Conservation (phyloP, 2,113 vertebrate species). For the Bathybates hornii region DNA sequence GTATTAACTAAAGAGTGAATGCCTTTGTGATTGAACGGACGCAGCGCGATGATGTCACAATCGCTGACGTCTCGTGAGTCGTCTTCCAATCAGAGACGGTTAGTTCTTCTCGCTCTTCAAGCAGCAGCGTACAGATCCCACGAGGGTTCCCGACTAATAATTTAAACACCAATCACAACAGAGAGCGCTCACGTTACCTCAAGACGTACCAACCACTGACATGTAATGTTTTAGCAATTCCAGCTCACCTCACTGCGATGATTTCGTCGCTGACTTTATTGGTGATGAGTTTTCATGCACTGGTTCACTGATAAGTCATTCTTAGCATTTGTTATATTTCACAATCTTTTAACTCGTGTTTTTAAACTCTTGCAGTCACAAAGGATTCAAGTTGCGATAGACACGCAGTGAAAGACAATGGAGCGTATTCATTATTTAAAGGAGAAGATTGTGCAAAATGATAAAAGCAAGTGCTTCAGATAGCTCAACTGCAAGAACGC, state of each 20-base stretch:
- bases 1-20: accelerated
- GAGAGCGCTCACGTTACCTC: background rate
- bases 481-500: background rate
- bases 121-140: background rate
- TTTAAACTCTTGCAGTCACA: background rate
- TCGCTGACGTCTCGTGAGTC: background rate
- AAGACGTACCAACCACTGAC: background rate
- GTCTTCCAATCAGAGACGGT: constrained; percentile 1
- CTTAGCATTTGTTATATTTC: background rate
- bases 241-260: too few species aligned
- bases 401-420: background rate
- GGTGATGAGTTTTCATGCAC: background rate
- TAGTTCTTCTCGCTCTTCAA: background rate
- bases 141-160: background rate
- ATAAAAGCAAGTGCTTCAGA: background rate
- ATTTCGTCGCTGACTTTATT: background rate
- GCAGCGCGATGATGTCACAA: background rate
- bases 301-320: background rate
- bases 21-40: background rate
- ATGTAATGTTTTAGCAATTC: background rate
- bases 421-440: background rate
- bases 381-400: background rate
- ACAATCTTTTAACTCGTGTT: background rate
- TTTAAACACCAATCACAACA: background rate
- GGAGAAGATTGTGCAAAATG: background rate